Conservation (phyloP, 1,140 invertebrate genomes). For the Doryteuthis pealeii region DNA sequence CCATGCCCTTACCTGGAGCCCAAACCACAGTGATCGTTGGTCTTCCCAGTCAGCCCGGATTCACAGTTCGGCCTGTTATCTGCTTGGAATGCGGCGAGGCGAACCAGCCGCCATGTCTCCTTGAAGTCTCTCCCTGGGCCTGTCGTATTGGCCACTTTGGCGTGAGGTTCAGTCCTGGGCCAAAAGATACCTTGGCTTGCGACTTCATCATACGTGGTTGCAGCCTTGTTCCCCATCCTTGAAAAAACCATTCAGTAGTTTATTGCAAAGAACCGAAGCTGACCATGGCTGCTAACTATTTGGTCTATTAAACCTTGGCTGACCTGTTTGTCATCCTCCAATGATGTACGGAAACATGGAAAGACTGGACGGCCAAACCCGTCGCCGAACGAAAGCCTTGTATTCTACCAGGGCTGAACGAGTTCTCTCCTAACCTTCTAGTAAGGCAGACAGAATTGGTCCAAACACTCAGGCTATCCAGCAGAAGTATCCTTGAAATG, state of each 20-base stretch:
- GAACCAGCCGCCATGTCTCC: slow-evolving; percentile 24
- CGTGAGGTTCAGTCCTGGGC: slow-evolving; percentile 29
- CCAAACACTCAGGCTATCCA: slow-evolving; percentile 30
- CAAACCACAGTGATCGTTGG: slow-evolving; percentile 41
- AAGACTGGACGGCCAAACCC: slow-evolving; percentile 30
- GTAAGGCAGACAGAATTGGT: slow-evolving; percentile 36
- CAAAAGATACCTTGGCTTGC: slow-evolving; percentile 32
- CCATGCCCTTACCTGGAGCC: slow-evolving; percentile 36
- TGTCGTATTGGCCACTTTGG: slow-evolving; percentile 38
- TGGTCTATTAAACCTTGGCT: slow-evolving; percentile 34
- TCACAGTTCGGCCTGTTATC: slow-evolving; percentile 38
- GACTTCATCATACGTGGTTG: slow-evolving; percentile 26
- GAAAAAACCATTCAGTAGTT: slow-evolving; percentile 29
- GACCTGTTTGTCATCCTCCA: slow-evolving; percentile 38
- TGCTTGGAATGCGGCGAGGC: slow-evolving; percentile 28
- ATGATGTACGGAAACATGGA: slow-evolving; percentile 40
- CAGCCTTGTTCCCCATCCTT: slow-evolving; percentile 23
- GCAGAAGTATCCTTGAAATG: slow-evolving; percentile 20
- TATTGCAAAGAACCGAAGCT: slow-evolving; percentile 29
- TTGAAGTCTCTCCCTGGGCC: slow-evolving; percentile 42
- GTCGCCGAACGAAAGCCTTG: slow-evolving; percentile 28
- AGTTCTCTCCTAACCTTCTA: slow-evolving; percentile 29
- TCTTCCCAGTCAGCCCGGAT: slow-evolving; percentile 43
- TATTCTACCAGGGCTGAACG: slow-evolving; percentile 48
- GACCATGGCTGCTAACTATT: slow-evolving; percentile 28